Evolutionary conservation across 2,888 invertebrate genomes (phyloP).

Genomic region (Aphodius granarius): DNA sequence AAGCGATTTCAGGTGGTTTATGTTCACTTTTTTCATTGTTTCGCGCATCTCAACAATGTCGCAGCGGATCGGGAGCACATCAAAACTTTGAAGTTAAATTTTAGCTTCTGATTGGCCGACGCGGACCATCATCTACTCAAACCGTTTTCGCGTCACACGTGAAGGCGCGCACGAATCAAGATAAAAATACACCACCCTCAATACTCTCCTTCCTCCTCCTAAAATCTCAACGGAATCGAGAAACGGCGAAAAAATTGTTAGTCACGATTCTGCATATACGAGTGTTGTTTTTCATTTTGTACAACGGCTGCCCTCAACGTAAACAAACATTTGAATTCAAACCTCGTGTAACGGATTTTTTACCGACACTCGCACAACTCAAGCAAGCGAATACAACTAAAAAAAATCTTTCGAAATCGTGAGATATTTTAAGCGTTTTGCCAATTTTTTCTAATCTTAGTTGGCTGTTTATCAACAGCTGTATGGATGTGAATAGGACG

Average conservation of each 20-base stretch:
- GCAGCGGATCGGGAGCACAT: constrained; percentile 45
- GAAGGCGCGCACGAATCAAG: background rate
- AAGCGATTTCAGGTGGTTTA: constrained; percentile 12
- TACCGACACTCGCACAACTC: background rate
- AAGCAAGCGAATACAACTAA: background rate
- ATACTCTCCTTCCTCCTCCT: background rate
- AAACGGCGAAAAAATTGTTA: background rate
- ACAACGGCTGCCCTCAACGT: background rate
- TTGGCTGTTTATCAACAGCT: background rate
- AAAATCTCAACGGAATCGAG: background rate
- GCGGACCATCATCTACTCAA: background rate
- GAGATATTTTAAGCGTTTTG: background rate
- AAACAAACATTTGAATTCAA: background rate
- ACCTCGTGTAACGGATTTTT: background rate
- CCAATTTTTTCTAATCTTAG: background rate
- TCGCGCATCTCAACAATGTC: constrained; percentile 31
- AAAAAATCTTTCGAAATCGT: background rate
- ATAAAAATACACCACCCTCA: background rate
- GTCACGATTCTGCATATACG: background rate
- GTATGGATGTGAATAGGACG: background rate
- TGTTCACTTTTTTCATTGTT: constrained; percentile 44
- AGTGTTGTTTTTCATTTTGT: background rate
- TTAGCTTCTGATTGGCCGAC: constrained; percentile 46
- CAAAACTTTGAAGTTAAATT: constrained; percentile 51
- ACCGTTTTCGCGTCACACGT: background rate